Base-by-base conservation (phyloP, 2,113 vertebrate species). In the Serilophus lunatus region DNA sequence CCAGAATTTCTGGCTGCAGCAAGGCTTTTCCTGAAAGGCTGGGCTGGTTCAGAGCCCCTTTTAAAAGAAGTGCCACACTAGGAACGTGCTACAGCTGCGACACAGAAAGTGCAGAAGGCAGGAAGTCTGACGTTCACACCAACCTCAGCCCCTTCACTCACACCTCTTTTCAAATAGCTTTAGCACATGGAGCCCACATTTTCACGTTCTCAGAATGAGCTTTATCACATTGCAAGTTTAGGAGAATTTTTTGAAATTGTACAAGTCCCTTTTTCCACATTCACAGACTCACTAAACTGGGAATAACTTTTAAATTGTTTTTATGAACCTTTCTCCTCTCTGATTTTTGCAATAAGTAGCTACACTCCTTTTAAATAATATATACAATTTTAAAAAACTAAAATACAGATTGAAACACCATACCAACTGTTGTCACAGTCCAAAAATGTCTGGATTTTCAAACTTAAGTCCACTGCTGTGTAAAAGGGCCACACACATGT, bases 391-490 rank as follows among this genome's bases (percentile, higher is more conserved):
- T 40, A 2, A 50, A 50, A 63, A 94, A 94, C 54, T 88, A 82
- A 93, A 93, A 92, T 90, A 82, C 13, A 10, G 49, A 81, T 81
- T 96, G 96, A 94, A 94, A 96, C 90, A 90, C 88, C 96, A 95
- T 88, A 96, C 92, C 92, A 94, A 94, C 92, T 96, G 96, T 63
- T 97, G 92, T 97, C 95, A 94, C 88, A 94, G 86, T 81, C 88
- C 93, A 97, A 92, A 97, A 96, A 96, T 96, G 95, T 96, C 90
- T 61, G 95, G 96, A 95, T 97, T 97, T 96, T 96, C 95, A 92
- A 96, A 97, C 94, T 96, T 96, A 96, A 96, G 92, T 96, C 95
- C 90, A 95, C 92, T 44, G 63, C 90, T 93, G 86, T 93, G 85
- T 92, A 86, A 93, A 95, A 94, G 84, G 94, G 95, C 93, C 95